phyloP scores from a whole-genome alignment of 2,113 vertebrate species.

The Sander lucioperca region DNA sequence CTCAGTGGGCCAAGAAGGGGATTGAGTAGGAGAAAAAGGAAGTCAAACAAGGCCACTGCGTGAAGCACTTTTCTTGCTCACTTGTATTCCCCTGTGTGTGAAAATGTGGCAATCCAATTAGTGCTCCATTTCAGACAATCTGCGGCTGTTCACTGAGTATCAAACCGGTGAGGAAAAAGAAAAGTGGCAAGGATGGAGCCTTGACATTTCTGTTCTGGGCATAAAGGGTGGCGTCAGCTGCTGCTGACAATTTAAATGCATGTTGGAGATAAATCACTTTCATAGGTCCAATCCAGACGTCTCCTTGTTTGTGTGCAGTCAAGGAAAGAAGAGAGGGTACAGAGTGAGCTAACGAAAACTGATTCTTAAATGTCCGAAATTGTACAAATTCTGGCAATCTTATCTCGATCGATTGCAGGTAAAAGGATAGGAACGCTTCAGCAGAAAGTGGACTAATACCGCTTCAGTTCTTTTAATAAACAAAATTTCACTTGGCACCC shows the following conservation, averaged over 20 bases:
- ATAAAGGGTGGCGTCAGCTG: constrained; percentile 5
- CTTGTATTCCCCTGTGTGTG: constrained; percentile 61
- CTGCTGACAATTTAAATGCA: constrained; percentile 27
- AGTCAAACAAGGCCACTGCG: constrained; percentile 64
- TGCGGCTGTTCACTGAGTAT: constrained; percentile 17
- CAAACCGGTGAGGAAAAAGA: constrained; percentile 48
- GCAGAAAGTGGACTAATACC: neutral
- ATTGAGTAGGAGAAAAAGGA: constrained; percentile 48
- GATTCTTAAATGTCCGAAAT: constrained; percentile 29
- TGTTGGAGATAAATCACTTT: constrained; percentile 43
- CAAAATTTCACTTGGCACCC: neutral
- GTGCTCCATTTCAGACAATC: constrained; percentile 52
- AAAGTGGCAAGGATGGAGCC: constrained; percentile 15
- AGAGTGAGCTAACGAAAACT: neutral
- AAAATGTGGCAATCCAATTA: constrained; percentile 81
- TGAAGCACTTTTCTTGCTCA: constrained; percentile 53
- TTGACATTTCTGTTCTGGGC: constrained; percentile 48
- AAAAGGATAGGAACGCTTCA: constrained; percentile 12
- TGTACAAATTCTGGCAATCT: constrained; percentile 13
- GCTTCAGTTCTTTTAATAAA: neutral
- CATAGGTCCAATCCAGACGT: constrained; percentile 21
- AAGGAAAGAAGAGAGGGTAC: neutral
- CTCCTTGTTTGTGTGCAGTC: constrained; percentile 3
- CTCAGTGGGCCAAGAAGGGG: constrained; percentile 49
- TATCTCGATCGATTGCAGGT: constrained; percentile 11